These are phyloP conservation scores for Athene noctua DNA, from an alignment of 2,113 vertebrate species.

Conservation along the genomic window DNA sequence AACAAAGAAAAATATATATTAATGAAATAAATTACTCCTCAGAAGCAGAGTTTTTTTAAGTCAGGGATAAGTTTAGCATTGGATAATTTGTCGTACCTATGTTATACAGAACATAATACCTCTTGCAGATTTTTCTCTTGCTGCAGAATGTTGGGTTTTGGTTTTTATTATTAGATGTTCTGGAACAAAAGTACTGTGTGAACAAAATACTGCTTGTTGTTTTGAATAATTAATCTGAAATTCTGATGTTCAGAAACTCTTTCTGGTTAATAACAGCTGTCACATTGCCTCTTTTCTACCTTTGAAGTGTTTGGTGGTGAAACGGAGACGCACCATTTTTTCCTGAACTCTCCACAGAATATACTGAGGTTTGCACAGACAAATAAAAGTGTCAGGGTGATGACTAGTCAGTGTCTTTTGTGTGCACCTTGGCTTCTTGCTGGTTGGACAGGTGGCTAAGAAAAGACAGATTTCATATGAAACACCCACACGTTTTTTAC, in stretches of 20 bases:
- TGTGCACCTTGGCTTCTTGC: not conserved
- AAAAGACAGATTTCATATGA: not conserved
- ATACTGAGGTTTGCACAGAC: not conserved
- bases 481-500: not conserved
- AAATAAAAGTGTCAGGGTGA: not conserved
- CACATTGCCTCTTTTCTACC: not conserved
- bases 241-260: not conserved
- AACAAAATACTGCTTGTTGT: not conserved
- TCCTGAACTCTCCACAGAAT: not conserved
- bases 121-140: not conserved
- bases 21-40: not conserved
- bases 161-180: not conserved
- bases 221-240: not conserved
- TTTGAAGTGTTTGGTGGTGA: not conserved
- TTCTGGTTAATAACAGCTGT: not conserved
- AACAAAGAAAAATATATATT: not conserved
- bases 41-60: not conserved
- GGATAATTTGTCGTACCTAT: not conserved
- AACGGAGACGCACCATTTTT: not conserved
- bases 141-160: not conserved
- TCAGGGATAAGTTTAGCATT: not conserved
- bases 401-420: not conserved
- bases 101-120: not conserved
- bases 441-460: not conserved
- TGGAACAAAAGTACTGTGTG: not conserved